A percentile compares a stretch with the other conserved stretches of the same genome.
phyloP scores from a whole-genome alignment of 1,140 invertebrate species.

The Trissolcus basalis region DNA sequence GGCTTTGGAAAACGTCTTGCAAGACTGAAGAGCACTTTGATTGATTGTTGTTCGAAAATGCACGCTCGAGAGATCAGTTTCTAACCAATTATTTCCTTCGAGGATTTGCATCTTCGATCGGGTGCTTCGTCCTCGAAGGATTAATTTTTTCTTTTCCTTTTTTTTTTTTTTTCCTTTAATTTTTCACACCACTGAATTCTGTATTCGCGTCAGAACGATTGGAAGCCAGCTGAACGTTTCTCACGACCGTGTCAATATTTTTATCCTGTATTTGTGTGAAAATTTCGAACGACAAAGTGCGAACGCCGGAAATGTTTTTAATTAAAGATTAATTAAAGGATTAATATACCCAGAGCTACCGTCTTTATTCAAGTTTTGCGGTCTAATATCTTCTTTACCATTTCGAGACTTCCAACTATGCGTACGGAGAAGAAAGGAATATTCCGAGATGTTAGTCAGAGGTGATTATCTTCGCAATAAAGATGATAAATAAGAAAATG shows the following conservation, averaged over 20 bases:
- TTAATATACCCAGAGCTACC: slow-evolving; percentile 12
- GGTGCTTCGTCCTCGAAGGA: slow-evolving; percentile 21
- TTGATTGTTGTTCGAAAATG: slow-evolving; percentile 49
- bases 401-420: slow-evolving; percentile 26
- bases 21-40: slow-evolving; percentile 46
- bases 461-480: slow-evolving; percentile 15
- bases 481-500: slow-evolving; percentile 12
- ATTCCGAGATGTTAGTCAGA: slow-evolving; percentile 10
- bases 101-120: slow-evolving; percentile 50
- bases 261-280: slow-evolving; percentile 28
- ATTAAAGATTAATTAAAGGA: slow-evolving; percentile 42
- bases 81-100: slow-evolving; percentile 47
- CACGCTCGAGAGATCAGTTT: slow-evolving; percentile 48
- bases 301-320: slow-evolving; percentile 24
- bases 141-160: slow-evolving; percentile 6
- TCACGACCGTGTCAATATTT: slow-evolving; percentile 39
- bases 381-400: slow-evolving; percentile 14
- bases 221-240: slow-evolving; percentile 45
- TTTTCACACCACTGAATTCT: slow-evolving; percentile 27
- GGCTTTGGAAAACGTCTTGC: slow-evolving; percentile 36
- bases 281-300: slow-evolving; percentile 8
- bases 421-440: slow-evolving; percentile 17
- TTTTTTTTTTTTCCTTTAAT: slow-evolving; percentile 23
- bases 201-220: slow-evolving; percentile 38
- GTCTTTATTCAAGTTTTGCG: slow-evolving; percentile 21